Conservation (phyloP, 2,113 vertebrate genomes). For the Neodontobutis hainanensis region DNA sequence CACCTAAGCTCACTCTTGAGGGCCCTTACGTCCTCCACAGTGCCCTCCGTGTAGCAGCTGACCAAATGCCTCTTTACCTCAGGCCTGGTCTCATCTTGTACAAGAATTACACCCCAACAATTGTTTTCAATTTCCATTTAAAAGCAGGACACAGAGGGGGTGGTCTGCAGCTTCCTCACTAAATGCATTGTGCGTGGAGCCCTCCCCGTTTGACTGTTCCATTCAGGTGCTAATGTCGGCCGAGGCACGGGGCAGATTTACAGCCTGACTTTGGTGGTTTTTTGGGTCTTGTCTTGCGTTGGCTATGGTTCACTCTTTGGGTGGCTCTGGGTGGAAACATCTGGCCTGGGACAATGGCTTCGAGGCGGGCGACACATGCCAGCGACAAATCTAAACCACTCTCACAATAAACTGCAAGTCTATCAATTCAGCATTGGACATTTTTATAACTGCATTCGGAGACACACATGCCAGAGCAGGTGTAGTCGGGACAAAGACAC, state of each 20-base stretch:
- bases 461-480: slow-evolving; percentile 1
- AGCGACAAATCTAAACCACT: slow-evolving; percentile 10
- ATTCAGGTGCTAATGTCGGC: slow-evolving; percentile 64
- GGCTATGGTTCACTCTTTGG: slow-evolving; percentile 28
- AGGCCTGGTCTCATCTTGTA: slow-evolving; percentile 4
- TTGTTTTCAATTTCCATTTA: slow-evolving; percentile 38
- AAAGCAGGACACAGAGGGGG: slow-evolving; percentile 35
- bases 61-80: slow-evolving; percentile 21
- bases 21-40: background rate
- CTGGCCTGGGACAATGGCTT: slow-evolving; percentile 50
- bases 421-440: slow-evolving; percentile 10
- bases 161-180: background rate
- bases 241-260: slow-evolving; percentile 43
- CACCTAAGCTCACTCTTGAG: slow-evolving; percentile 7
- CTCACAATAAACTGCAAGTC: slow-evolving; percentile 14
- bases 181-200: background rate
- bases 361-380: slow-evolving; percentile 35
- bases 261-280: slow-evolving; percentile 35
- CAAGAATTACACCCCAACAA: slow-evolving; percentile 14
- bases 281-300: slow-evolving; percentile 8
- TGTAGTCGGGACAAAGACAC: slow-evolving; percentile 7
- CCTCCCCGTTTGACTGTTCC: slow-evolving; percentile 12
- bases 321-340: slow-evolving; percentile 57
- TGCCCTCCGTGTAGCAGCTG: slow-evolving; percentile 26
- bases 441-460: slow-evolving; percentile 19